These are phyloP conservation scores for Ennomos quercinarius DNA, from an alignment of 2,888 invertebrate species.

Conservation along the genomic window DNA sequence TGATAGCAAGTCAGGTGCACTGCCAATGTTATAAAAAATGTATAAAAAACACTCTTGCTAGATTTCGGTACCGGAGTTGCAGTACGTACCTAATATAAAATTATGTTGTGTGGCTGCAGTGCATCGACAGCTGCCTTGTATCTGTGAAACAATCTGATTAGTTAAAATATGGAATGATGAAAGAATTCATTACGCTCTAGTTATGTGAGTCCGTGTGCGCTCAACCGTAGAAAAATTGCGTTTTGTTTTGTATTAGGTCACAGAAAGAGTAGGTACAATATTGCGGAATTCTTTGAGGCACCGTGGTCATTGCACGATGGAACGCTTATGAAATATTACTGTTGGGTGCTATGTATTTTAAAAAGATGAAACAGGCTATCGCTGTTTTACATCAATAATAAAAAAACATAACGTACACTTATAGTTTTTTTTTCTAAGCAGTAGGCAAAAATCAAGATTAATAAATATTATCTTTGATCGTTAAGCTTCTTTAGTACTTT, in stretches of 20 bases:
- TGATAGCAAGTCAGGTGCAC: too few species aligned
- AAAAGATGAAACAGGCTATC: neutral
- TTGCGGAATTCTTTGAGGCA: conserved; percentile 34
- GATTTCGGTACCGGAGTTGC: too few species aligned
- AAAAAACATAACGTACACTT: too few species aligned
- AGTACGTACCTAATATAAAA: too few species aligned
- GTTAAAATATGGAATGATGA: conserved; percentile 51
- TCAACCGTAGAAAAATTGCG: conserved; percentile 62
- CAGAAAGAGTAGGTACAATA: conserved; percentile 44
- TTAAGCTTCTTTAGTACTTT: neutral
- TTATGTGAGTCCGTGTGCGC: conserved; percentile 64
- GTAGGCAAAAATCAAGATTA: too few species aligned
- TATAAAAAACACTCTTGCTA: too few species aligned
- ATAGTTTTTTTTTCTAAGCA: too few species aligned
- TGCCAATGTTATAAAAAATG: too few species aligned
- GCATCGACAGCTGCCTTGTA: neutral
- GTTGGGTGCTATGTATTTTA: conserved; percentile 1
- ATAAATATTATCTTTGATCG: too few species aligned
- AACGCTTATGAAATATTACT: conserved; percentile 12
- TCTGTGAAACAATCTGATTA: conserved; percentile 54
- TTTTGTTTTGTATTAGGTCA: conserved; percentile 49
- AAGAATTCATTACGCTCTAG: conserved; percentile 70
- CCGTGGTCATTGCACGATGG: conserved; percentile 13
- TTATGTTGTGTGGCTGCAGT: too few species aligned
- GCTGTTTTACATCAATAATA: too few species aligned